These are phyloP conservation scores for Propithecus perrieri DNA, from an alignment of 2,797 vertebrate species.

Conservation along the genomic window DNA sequence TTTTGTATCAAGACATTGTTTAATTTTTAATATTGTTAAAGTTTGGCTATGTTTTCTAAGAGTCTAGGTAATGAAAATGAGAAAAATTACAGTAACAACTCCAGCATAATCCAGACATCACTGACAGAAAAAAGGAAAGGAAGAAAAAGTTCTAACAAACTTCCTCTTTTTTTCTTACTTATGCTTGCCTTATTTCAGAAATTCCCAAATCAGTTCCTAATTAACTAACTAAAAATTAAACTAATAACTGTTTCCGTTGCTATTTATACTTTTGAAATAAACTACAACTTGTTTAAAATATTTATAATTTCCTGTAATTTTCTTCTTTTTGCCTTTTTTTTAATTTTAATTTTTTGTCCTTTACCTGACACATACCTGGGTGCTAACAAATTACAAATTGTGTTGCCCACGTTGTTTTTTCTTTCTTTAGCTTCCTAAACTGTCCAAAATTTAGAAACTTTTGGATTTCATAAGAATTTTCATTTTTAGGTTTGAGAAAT, in stretches of 20 bases:
- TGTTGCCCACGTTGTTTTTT: neutral
- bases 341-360: too few species aligned
- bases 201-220: neutral
- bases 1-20: neutral
- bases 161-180: conserved; percentile 15
- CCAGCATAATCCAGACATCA: neutral
- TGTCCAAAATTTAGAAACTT: neutral
- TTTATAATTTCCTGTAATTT: too few species aligned
- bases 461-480: neutral
- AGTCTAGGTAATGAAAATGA: neutral
- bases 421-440: conserved; percentile 1
- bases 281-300: neutral
- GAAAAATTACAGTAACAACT: neutral
- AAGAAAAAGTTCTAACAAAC: neutral
- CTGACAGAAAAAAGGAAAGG: neutral
- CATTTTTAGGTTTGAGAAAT: conserved; percentile 37
- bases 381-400: neutral
- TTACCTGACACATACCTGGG: too few species aligned
- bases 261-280: conserved; percentile 16
- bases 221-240: conserved; percentile 29
- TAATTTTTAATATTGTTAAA: conserved; percentile 8
- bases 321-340: too few species aligned
- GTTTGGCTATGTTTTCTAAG: neutral
- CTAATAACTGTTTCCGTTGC: neutral
- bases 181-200: conserved; percentile 36